A percentile compares a stretch with the other conserved stretches of the same genome.
Conservation (phyloP, 2,888 invertebrate species). For the Agriopis marginaria region DNA sequence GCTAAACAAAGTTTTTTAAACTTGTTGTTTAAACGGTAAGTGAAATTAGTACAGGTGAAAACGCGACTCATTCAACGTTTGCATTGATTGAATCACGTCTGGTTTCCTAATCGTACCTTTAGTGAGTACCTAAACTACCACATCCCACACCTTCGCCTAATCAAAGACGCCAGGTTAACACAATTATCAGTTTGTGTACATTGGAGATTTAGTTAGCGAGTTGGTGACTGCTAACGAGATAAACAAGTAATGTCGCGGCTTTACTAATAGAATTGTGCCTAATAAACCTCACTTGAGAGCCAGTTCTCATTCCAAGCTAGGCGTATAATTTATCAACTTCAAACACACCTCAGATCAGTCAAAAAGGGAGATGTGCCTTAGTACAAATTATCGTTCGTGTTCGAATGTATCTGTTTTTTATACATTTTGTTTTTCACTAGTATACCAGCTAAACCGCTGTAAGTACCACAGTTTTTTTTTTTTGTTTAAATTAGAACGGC, state of each 20-base stretch:
- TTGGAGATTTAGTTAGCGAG: conserved; percentile 34
- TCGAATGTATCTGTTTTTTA: too few relatives aligned
- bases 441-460: too few relatives aligned
- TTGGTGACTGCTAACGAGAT: conserved; percentile 62
- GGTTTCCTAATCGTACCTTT: conserved; percentile 7
- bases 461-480: too few relatives aligned
- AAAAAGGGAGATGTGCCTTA: too few relatives aligned
- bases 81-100: not conserved
- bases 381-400: too few relatives aligned
- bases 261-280: conserved; percentile 24
- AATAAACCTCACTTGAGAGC: conserved; percentile 3
- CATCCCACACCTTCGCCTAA: conserved; percentile 25
- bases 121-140: not conserved
- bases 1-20: too few relatives aligned
- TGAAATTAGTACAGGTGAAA: not conserved
- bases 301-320: not conserved
- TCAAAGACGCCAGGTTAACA: conserved; percentile 34
- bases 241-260: conserved; percentile 56
- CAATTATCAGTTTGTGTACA: conserved; percentile 49
- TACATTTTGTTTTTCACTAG: too few relatives aligned
- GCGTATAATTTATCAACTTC: too few relatives aligned
- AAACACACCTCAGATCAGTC: too few relatives aligned
- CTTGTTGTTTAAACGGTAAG: too few relatives aligned
- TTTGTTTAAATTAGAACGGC: too few relatives aligned
- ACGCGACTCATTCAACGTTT: not conserved